Evolutionary conservation across 92 coral and sea anemone genomes (phyloP).

Genomic region (Palythoa caribaeorum): DNA sequence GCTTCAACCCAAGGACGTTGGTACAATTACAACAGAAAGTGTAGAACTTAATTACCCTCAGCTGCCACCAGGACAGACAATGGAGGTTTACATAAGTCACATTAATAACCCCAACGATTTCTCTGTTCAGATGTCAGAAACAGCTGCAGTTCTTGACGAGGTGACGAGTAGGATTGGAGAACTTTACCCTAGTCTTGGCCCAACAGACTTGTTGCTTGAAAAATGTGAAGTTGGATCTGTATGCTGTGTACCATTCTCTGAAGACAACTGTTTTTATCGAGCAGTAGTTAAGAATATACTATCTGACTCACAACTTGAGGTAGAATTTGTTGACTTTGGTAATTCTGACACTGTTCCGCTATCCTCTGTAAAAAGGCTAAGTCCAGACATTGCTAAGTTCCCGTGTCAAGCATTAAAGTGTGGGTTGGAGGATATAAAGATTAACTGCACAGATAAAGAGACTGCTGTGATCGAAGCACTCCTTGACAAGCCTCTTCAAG

Average conservation of each 20-base stretch:
- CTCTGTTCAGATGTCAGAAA: constrained; percentile 64
- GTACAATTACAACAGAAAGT: neutral
- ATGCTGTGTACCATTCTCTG: constrained; percentile 81
- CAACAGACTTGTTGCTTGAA: constrained; percentile 13
- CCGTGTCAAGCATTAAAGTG: constrained; percentile 85
- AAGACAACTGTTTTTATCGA: constrained; percentile 85
- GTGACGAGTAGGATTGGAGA: constrained; percentile 50
- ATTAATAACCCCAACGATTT: constrained; percentile 64
- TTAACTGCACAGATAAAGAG: constrained; percentile 65
- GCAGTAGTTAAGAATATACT: constrained; percentile 68
- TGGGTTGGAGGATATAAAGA: constrained; percentile 68
- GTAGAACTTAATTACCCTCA: constrained; percentile 1
- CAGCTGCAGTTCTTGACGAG: constrained; percentile 22
- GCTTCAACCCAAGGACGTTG: constrained; percentile 37
- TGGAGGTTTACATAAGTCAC: constrained; percentile 71
- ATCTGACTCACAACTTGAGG: constrained; percentile 73
- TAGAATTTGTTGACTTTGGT: constrained; percentile 90
- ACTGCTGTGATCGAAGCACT: constrained; percentile 71
- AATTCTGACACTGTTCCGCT: constrained; percentile 73
- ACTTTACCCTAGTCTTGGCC: constrained; percentile 52
- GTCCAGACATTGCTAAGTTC: constrained; percentile 58
- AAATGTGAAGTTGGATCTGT: constrained; percentile 66
- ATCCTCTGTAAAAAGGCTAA: constrained; percentile 46
- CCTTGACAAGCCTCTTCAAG: constrained; percentile 81
- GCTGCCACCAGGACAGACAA: constrained; percentile 57